Percentiles rank a stretch among this genome's conserved stretches.
These are phyloP conservation scores for Elysia chlorotica DNA, from an alignment of 1,140 invertebrate genomes.

Conservation along the genomic window DNA sequence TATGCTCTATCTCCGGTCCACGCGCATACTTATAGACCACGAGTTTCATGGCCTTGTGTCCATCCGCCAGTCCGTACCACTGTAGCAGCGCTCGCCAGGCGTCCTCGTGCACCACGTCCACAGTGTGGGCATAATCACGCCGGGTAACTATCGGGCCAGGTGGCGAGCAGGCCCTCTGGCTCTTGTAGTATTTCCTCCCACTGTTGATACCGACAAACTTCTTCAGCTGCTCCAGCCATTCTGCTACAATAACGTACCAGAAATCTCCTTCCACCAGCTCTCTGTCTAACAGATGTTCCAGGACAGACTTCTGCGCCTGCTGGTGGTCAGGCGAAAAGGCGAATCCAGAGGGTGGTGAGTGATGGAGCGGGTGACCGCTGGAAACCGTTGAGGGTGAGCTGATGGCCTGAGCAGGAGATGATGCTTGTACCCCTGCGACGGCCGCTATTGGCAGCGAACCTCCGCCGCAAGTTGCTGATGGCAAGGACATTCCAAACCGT, in stretches of 20 bases:
- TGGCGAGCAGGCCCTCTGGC: slow-evolving; percentile 37
- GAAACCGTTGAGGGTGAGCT: neutral
- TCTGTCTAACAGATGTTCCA: slow-evolving; percentile 48
- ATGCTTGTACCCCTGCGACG: slow-evolving; percentile 17
- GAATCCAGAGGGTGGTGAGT: slow-evolving; percentile 9
- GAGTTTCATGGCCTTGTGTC: slow-evolving; percentile 51
- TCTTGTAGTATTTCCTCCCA: slow-evolving; percentile 48
- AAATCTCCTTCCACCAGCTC: slow-evolving; percentile 52
- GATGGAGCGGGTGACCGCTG: too few relatives aligned
- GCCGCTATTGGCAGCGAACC: slow-evolving; percentile 16
- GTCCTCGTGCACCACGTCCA: slow-evolving; percentile 56
- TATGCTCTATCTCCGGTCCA: slow-evolving; percentile 53
- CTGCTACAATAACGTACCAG: slow-evolving; percentile 55
- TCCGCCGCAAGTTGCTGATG: neutral
- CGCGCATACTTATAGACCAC: slow-evolving; percentile 53
- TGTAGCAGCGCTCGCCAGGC: slow-evolving; percentile 52
- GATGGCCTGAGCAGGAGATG: neutral
- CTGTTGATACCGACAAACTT: slow-evolving; percentile 49
- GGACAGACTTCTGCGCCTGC: slow-evolving; percentile 42
- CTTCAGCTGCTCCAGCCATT: slow-evolving; percentile 57
- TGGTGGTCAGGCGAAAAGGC: slow-evolving; percentile 43
- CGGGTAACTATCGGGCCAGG: slow-evolving; percentile 52
- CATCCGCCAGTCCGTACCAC: slow-evolving; percentile 56
- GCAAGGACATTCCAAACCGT: slow-evolving; percentile 29
- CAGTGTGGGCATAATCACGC: slow-evolving; percentile 52